These are phyloP conservation scores for Arion vulgaris DNA, from an alignment of 1,140 invertebrate genomes.

Conservation along the genomic window DNA sequence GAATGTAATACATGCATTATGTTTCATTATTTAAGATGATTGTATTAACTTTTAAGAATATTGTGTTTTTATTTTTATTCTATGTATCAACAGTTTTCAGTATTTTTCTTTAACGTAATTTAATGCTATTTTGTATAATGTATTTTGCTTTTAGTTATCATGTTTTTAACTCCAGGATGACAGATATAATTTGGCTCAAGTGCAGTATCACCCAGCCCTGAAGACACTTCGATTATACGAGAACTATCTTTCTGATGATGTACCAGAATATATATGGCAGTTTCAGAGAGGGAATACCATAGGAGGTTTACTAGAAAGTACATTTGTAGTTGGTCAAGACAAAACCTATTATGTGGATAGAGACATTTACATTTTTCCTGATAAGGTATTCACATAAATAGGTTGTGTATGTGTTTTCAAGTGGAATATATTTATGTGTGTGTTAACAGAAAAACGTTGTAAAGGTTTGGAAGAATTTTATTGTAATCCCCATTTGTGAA, in stretches of 20 bases:
- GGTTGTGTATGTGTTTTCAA: no score
- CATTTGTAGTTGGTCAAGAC: slow-evolving; percentile 46
- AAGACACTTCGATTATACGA: slow-evolving; percentile 59
- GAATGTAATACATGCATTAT: no score
- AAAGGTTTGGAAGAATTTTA: no score
- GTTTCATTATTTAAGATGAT: no score
- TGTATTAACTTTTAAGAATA: no score
- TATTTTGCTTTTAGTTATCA: neutral
- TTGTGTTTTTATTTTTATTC: no score
- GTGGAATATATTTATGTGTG: no score
- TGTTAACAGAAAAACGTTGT: no score
- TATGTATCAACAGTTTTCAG: no score
- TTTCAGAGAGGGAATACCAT: slow-evolving; percentile 56
- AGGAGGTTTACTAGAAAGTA: slow-evolving; percentile 59
- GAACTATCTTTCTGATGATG: slow-evolving; percentile 49
- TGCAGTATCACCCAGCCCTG: slow-evolving; percentile 69
- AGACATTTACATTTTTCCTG: slow-evolving; percentile 66
- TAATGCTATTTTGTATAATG: no score
- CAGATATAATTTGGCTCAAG: slow-evolving; percentile 68
- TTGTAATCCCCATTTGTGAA: no score
- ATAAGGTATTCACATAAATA: slow-evolving; percentile 33
- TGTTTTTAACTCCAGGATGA: slow-evolving; percentile 43
- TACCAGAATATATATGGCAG: slow-evolving; percentile 49
- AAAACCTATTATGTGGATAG: slow-evolving; percentile 65
- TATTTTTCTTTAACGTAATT: no score